Percentiles rank a stretch among this genome's conserved stretches.
Evolutionary conservation across 2,113 vertebrate species (phyloP).

Genomic region (Trogon surrucura): DNA sequence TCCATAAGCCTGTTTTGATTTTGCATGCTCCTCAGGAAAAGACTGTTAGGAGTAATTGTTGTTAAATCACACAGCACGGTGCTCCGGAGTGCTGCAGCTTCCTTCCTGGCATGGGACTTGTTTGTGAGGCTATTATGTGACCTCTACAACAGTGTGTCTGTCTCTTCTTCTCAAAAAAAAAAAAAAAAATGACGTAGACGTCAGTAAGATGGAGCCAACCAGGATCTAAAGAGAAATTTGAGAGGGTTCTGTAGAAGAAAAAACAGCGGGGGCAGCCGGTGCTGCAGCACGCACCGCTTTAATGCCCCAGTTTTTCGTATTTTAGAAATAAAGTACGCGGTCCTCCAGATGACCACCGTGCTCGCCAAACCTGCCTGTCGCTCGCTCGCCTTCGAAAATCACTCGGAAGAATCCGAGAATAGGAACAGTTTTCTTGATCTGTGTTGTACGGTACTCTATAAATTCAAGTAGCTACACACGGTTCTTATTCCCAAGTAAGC

Average conservation of each 20-base stretch:
- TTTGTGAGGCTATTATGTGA: neutral
- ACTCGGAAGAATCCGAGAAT: neutral
- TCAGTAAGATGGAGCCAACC: neutral
- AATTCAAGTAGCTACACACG: neutral
- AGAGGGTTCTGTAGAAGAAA: neutral
- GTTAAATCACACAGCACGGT: neutral
- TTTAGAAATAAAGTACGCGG: neutral
- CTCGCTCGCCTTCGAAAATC: neutral
- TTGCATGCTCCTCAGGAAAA: slow-evolving; percentile 34
- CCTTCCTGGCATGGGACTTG: neutral
- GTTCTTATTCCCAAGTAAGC: neutral
- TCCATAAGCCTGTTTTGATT: slow-evolving; percentile 16
- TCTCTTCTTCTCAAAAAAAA: neutral
- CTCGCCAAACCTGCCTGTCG: neutral
- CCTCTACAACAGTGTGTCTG: neutral
- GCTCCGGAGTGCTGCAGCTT: neutral
- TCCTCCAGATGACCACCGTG: neutral
- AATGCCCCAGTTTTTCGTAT: neutral
- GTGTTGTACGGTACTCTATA: neutral
- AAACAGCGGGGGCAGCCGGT: neutral
- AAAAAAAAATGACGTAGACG: neutral
- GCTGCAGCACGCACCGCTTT: neutral
- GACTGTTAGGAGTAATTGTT: slow-evolving; percentile 17
- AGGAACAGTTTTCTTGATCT: neutral
- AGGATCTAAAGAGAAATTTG: neutral